Percentiles rank a stretch among this genome's conserved stretches.
Conservation (phyloP, 2,888 invertebrate genomes). For the Agrotis exclamationis region DNA sequence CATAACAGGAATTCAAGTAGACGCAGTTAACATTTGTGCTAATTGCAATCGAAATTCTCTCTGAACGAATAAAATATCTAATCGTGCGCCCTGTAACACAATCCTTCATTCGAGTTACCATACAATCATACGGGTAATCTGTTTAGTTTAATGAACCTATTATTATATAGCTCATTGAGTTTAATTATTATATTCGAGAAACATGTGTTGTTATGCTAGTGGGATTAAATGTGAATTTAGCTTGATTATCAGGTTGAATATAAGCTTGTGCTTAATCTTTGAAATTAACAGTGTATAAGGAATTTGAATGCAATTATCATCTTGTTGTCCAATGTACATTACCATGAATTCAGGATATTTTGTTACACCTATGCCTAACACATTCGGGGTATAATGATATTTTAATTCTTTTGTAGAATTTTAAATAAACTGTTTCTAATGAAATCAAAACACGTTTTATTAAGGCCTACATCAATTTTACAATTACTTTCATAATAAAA, state of each 20-base stretch:
- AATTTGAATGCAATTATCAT: background rate
- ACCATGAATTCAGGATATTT: background rate
- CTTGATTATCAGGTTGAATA: background rate
- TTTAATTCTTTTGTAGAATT: no score
- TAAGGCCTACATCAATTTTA: slow-evolving; percentile 19
- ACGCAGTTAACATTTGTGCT: background rate
- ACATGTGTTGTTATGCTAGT: slow-evolving; percentile 1
- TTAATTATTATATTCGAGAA: slow-evolving; percentile 17
- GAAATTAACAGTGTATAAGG: background rate
- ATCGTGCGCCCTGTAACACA: background rate
- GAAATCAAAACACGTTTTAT: background rate
- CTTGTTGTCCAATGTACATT: background rate
- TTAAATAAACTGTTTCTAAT: no score
- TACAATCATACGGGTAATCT: slow-evolving; percentile 28
- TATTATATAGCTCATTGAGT: slow-evolving; percentile 35
- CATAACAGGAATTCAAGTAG: no score
- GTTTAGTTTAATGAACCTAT: slow-evolving; percentile 21
- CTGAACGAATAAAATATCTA: background rate
- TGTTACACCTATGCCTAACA: no score
- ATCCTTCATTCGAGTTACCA: background rate
- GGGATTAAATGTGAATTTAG: background rate
- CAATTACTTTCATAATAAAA: slow-evolving; percentile 36
- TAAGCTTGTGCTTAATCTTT: background rate
- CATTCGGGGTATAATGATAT: no score
- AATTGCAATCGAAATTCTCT: background rate